phyloP scores from a whole-genome alignment of 1,140 invertebrate species.

The Leucophenga varia region DNA sequence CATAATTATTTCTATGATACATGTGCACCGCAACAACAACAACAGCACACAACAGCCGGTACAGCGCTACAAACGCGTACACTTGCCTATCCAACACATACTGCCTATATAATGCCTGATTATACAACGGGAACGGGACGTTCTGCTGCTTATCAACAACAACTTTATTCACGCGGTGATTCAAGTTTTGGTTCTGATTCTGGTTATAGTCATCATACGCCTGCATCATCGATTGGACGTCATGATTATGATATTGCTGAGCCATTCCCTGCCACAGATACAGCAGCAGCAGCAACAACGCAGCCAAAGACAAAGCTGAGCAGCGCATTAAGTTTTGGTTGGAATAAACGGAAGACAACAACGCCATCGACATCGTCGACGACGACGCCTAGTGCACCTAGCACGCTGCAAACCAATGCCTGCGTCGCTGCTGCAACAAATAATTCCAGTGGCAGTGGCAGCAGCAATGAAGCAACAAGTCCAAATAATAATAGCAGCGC shows the following conservation, averaged over 20 bases:
- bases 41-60: neutral
- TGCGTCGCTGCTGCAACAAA: neutral
- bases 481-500: conserved; percentile 43
- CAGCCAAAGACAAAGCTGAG: conserved; percentile 37
- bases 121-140: conserved; percentile 44
- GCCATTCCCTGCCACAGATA: conserved; percentile 12
- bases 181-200: conserved; percentile 69
- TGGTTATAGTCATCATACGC: conserved; percentile 70
- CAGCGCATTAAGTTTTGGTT: conserved; percentile 44
- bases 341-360: conserved; percentile 24
- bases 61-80: conserved; percentile 24
- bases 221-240: conserved; percentile 51
- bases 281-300: conserved; percentile 9
- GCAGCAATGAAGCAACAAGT: conserved; percentile 35
- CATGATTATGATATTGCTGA: conserved; percentile 44
- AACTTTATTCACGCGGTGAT: conserved; percentile 31
- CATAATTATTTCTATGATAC: conserved; percentile 68
- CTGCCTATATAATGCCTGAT: conserved; percentile 42
- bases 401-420: neutral
- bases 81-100: conserved; percentile 27
- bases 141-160: conserved; percentile 38
- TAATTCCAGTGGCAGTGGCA: conserved; percentile 1
- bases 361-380: neutral
- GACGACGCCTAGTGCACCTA: conserved; percentile 2
- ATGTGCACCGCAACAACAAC: conserved; percentile 52